Evolutionary conservation across 2,113 vertebrate genomes (phyloP).

Genomic region (Furnarius figulus): DNA sequence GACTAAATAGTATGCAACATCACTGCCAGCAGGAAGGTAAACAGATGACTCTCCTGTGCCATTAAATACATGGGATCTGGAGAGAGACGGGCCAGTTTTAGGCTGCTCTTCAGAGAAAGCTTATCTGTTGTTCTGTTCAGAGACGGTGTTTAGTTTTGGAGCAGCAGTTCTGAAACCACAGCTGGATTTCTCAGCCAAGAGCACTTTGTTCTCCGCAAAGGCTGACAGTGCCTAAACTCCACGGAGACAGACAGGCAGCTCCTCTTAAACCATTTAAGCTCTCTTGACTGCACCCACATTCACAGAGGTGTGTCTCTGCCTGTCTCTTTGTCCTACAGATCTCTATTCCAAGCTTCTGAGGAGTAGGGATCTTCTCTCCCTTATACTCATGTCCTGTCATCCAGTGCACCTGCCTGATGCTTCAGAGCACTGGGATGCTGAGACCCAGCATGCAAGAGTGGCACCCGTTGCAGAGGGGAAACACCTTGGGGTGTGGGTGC

Average conservation of each 20-base stretch:
- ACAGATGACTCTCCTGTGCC: constrained; percentile 13
- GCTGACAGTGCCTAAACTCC: neutral
- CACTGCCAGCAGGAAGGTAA: neutral
- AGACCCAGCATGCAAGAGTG: neutral
- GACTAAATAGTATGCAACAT: neutral
- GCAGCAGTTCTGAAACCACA: neutral
- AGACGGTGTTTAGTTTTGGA: neutral
- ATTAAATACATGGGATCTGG: neutral
- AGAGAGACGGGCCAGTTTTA: neutral
- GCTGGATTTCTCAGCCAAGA: neutral
- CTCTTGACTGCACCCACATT: neutral
- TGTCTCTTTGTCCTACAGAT: neutral
- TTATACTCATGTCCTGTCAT: neutral
- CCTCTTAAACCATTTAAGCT: neutral
- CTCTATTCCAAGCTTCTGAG: neutral
- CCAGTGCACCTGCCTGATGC: neutral
- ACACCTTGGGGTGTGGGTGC: neutral
- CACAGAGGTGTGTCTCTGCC: neutral
- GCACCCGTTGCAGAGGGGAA: neutral
- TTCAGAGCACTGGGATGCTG: neutral
- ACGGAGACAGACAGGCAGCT: neutral
- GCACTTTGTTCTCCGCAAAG: neutral
- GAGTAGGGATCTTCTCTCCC: neutral
- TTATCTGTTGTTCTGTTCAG: neutral
- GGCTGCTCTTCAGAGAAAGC: neutral